Conservation (phyloP, 2,797 vertebrate genomes). For the Siniperca obscura region DNA sequence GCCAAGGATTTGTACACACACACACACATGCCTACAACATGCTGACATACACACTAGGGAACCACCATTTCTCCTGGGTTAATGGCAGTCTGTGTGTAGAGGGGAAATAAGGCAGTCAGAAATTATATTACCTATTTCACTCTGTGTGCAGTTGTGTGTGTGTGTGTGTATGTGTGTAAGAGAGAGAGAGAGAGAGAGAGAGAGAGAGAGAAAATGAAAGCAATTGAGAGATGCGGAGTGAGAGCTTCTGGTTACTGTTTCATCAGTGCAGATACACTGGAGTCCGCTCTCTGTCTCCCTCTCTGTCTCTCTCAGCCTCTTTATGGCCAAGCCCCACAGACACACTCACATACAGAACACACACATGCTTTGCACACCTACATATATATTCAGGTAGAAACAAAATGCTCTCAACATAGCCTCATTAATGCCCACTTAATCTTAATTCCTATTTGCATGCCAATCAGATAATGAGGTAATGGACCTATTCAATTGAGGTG, state of each 20-base stretch:
- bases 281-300: slow-evolving; percentile 22
- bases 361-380: not conserved
- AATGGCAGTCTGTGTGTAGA: slow-evolving; percentile 18
- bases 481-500: not conserved
- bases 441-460: not conserved
- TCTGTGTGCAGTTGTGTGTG: not conserved
- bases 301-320: slow-evolving; percentile 31
- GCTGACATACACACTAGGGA: slow-evolving; percentile 23
- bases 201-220: slow-evolving; percentile 41
- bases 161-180: not conserved
- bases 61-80: slow-evolving; percentile 20
- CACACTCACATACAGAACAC: slow-evolving; percentile 9
- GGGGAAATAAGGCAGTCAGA: slow-evolving; percentile 48
- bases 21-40: not conserved
- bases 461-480: slow-evolving; percentile 6
- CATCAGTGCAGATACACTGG: slow-evolving; percentile 46
- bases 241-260: slow-evolving; percentile 63
- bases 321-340: slow-evolving; percentile 31
- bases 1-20: not conserved
- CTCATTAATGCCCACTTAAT: slow-evolving; percentile 17
- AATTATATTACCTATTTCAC: slow-evolving; percentile 40
- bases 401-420: not conserved
- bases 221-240: slow-evolving; percentile 49
- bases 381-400: not conserved
- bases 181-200: not conserved